Conservation (phyloP, 2,888 invertebrate genomes). For the Drosophila gaucha region DNA sequence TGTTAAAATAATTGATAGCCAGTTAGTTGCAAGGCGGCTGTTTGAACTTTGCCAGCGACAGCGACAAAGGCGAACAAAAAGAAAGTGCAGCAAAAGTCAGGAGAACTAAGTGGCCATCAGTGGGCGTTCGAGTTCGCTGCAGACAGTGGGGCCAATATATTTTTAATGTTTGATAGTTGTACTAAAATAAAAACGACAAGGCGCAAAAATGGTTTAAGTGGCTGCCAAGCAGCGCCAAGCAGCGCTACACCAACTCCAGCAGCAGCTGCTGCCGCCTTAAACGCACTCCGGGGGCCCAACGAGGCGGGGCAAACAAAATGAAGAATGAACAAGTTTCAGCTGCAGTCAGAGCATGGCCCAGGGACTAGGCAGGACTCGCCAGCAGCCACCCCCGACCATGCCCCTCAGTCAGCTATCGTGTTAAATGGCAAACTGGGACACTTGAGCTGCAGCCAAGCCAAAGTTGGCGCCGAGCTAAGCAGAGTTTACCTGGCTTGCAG, state of each 20-base stretch:
- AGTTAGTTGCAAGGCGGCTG: conserved; percentile 71
- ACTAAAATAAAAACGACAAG: conserved; percentile 73
- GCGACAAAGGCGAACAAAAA: conserved; percentile 23
- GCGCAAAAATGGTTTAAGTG: conserved; percentile 71
- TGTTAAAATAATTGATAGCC: conserved; percentile 80
- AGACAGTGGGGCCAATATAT: conserved; percentile 68
- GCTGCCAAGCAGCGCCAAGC: conserved; percentile 52
- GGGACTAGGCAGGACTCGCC: conserved; percentile 18
- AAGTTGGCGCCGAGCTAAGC: conserved; percentile 62
- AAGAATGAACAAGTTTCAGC: conserved; percentile 69
- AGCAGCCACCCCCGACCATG: background rate
- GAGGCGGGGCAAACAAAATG: conserved; percentile 53
- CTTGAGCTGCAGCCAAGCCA: conserved; percentile 72
- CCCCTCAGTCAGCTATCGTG: conserved; percentile 47
- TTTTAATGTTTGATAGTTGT: conserved; percentile 79
- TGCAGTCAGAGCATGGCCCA: conserved; percentile 26
- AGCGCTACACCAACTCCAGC: conserved; percentile 18
- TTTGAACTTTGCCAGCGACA: conserved; percentile 67
- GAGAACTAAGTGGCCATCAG: conserved; percentile 73
- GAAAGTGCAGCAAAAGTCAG: conserved; percentile 71
- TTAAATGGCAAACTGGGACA: conserved; percentile 80
- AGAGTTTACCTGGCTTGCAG: conserved; percentile 39
- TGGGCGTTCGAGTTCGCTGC: conserved; percentile 34
- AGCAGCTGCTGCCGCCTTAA: conserved; percentile 49
- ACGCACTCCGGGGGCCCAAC: conserved; percentile 69